Evolutionary conservation across 2,797 vertebrate genomes (phyloP), one percentile per base, ranked within the genome.

Genomic region (Tokudaia muenninki): DNA sequence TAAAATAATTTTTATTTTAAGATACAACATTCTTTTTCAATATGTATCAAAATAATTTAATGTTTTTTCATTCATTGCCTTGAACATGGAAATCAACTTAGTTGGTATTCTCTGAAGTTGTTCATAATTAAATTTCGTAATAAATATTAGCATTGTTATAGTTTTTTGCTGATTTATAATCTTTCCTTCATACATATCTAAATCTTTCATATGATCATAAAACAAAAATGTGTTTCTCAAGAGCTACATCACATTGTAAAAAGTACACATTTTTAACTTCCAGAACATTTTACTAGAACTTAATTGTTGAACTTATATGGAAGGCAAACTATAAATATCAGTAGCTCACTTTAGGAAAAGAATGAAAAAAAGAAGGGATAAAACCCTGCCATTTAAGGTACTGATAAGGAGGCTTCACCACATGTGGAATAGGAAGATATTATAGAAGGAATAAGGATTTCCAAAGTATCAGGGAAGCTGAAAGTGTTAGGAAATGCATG

Each of bases 141-240:
- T 77, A 92, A 84, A 84, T 84, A 47, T 75, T 61, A 92, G 12
- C 19, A n/a, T 89, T 83, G 17, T 88, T 78, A 97, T 1, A 52
- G 12, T 29, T 92, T 77, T 83, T 3, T 87, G 34, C 74, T 74
- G 26, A 16, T 13, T 84, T 63, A 47, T 7, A 65, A 55, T 59
- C 77, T 95, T 86, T 80, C 90, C 52, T 92, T 41, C 19, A 87
- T 34, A 29, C 5, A 13, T n/a, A 83, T 83, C 26, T 37, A 93
- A 37, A 80, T 78, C 82, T 86, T 21, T 82, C 6, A 26, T 34
- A 65, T 84, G 59, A 47, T 90, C 72, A 79, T 94, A 87, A 93
- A 83, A 67, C 24, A 86, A 24, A 94, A 86, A 1, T 31, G 29
- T 90, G 1, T 91, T 19, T 50, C 41, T 29, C 72, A 14, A 37